Evolutionary conservation across 2,113 vertebrate genomes (phyloP).

Genomic region (Narcine bancroftii): DNA sequence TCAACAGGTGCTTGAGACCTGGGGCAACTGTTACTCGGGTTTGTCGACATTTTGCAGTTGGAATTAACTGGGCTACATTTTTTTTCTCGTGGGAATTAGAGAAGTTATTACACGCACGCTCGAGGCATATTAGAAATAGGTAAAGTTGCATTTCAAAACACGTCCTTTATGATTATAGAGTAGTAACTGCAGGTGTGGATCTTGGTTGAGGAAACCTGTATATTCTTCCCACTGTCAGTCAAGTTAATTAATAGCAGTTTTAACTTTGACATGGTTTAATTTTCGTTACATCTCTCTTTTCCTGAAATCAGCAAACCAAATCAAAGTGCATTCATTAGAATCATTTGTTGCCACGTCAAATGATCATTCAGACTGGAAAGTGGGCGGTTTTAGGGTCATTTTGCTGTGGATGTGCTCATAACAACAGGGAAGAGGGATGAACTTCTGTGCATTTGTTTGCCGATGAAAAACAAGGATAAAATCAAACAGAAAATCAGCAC

Average conservation of each 20-base stretch:
- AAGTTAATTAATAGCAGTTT: not conserved
- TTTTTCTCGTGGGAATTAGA: constrained; percentile 23
- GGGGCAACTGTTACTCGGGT: not conserved
- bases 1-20: not conserved
- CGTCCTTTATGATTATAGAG: not conserved
- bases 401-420: not conserved
- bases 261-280: not conserved
- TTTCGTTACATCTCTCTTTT: not conserved
- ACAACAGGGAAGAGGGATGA: too few species aligned
- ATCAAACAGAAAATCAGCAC: too few species aligned
- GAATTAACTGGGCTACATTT: not conserved
- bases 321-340: not conserved
- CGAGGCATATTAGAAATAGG: not conserved
- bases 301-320: not conserved
- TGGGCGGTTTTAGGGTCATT: not conserved
- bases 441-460: not conserved
- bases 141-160: constrained; percentile 1
- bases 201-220: not conserved
- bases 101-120: not conserved
- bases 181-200: not conserved
- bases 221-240: not conserved
- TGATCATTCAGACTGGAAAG: not conserved
- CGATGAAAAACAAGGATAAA: too few species aligned
- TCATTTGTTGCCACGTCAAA: not conserved
- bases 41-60: not conserved